Percentiles rank a stretch among this genome's conserved stretches.
phyloP scores from a whole-genome alignment of 2,888 invertebrate species.

The Parnassius smintheus region DNA sequence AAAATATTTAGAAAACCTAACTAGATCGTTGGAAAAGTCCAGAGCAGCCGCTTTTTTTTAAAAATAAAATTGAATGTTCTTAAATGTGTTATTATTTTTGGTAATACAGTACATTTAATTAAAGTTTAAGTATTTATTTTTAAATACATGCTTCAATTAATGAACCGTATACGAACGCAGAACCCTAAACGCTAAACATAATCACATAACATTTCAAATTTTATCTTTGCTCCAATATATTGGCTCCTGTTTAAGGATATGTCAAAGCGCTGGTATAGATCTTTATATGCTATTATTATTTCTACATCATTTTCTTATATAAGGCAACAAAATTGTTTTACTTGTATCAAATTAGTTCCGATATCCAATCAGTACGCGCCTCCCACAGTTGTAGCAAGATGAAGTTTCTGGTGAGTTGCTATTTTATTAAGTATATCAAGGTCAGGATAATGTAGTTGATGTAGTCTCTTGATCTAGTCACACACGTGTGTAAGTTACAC shows the following conservation, averaged over 20 bases:
- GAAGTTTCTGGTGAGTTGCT: conserved; percentile 57
- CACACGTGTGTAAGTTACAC: too few species aligned
- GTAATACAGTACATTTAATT: too few species aligned
- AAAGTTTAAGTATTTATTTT: too few species aligned
- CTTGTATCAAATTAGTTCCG: background rate
- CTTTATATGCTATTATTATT: conserved; percentile 4
- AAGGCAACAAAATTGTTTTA: background rate
- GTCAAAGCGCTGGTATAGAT: background rate
- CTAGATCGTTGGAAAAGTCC: too few species aligned
- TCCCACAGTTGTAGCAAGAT: conserved; percentile 38
- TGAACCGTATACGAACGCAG: background rate
- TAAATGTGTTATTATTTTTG: too few species aligned
- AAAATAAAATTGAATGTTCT: too few species aligned
- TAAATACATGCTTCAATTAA: too few species aligned
- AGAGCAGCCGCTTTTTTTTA: too few species aligned
- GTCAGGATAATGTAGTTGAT: background rate
- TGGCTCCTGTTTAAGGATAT: background rate
- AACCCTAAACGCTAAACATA: background rate
- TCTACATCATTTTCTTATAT: conserved; percentile 2
- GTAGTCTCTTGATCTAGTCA: background rate
- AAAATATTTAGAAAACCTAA: too few species aligned
- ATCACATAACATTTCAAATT: background rate
- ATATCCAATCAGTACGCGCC: conserved; percentile 25
- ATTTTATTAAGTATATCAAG: background rate
- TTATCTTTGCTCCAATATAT: background rate